Percentiles rank a stretch among this genome's conserved stretches.
phyloP scores from a whole-genome alignment of 2,797 vertebrate species.

The Valencia hispanica region DNA sequence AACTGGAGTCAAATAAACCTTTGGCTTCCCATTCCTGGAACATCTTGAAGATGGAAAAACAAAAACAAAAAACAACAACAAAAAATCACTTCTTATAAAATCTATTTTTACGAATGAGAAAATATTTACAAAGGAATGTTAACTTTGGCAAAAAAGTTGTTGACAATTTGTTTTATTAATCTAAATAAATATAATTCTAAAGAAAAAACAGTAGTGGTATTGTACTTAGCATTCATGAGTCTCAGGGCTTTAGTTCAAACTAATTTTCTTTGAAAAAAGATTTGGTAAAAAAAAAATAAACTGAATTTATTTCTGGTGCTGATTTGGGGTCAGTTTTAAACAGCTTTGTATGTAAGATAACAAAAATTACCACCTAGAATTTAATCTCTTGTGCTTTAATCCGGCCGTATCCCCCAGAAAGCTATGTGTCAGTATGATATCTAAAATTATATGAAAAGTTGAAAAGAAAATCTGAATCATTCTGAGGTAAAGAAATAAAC shows the following conservation, averaged over 20 bases:
- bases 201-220: neutral
- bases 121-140: neutral
- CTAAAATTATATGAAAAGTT: neutral
- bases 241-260: neutral
- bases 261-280: neutral
- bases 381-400: too few species aligned
- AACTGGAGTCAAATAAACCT: neutral
- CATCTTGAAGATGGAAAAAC: too few species aligned
- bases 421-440: too few species aligned
- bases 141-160: too few species aligned
- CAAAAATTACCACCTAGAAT: too few species aligned
- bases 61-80: neutral
- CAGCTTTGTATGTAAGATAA: too few species aligned
- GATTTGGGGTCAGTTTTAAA: neutral
- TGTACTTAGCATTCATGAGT: too few species aligned
- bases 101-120: neutral
- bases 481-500: conserved; percentile 2
- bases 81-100: neutral
- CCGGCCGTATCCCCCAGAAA: too few species aligned
- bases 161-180: too few species aligned
- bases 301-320: neutral
- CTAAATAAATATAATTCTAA: too few species aligned
- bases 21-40: neutral
- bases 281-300: neutral
- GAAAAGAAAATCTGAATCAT: neutral